A percentile compares a stretch with the other conserved stretches of the same genome.
phyloP scores from a whole-genome alignment of 2,797 vertebrate species.

The Rhabdophis nuchalis region DNA sequence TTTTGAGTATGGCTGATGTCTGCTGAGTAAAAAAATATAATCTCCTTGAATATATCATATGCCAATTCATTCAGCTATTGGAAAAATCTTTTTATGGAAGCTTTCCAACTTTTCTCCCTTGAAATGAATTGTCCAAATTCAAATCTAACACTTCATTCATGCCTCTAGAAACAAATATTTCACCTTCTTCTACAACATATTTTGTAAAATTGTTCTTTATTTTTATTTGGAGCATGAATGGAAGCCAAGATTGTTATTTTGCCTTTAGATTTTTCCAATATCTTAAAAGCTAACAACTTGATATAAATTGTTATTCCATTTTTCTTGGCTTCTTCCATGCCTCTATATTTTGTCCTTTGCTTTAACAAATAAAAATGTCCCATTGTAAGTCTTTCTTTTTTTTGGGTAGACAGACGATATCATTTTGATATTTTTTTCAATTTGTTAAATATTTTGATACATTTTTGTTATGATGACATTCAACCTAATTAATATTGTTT shows the following conservation, averaged over 20 bases:
- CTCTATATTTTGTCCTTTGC: not conserved
- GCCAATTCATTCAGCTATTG: not conserved
- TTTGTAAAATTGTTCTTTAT: not conserved
- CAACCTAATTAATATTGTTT: not conserved
- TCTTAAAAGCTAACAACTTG: not conserved
- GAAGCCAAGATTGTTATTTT: not conserved
- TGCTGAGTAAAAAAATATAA: not conserved
- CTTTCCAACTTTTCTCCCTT: not conserved
- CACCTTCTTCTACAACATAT: not conserved
- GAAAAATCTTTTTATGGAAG: not conserved
- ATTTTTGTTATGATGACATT: not conserved
- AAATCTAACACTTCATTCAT: not conserved
- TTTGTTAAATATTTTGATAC: not conserved
- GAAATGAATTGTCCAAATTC: not conserved
- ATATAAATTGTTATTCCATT: not conserved
- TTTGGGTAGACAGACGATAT: not conserved
- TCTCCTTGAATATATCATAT: not conserved
- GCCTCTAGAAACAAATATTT: not conserved
- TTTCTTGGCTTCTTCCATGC: not conserved
- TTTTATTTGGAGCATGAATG: not conserved
- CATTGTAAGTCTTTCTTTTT: not conserved
- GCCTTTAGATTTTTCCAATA: not conserved
- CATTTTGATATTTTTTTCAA: not conserved
- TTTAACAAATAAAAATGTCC: not conserved
- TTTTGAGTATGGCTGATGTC: not conserved